Conservation (phyloP, 2,797 vertebrate species). For the Coendou prehensilis region DNA sequence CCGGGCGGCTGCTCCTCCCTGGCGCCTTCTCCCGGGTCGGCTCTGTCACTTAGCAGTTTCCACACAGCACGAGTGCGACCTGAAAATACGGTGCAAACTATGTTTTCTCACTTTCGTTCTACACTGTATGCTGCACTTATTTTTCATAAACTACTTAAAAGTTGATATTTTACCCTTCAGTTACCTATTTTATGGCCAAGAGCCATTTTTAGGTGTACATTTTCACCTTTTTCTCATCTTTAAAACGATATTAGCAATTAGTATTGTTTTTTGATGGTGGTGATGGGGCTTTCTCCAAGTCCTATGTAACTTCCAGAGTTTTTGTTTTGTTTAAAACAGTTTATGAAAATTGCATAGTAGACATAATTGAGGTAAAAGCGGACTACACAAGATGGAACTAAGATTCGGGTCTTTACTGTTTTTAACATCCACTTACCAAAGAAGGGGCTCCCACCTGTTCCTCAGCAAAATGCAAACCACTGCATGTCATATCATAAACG, state of each 20-base stretch:
- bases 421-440: not conserved
- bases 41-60: not conserved
- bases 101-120: not conserved
- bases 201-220: not conserved
- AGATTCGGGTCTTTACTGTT: not conserved
- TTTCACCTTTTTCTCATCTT: constrained; percentile 6
- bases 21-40: not conserved
- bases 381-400: not conserved
- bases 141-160: not conserved
- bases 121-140: not conserved
- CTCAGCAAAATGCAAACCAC: constrained; percentile 6
- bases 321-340: not conserved
- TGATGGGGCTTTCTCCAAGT: not conserved
- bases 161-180: not conserved
- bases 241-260: not conserved
- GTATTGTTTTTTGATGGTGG: not conserved
- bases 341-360: not conserved
- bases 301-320: not conserved
- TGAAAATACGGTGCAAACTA: not conserved
- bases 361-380: not conserved
- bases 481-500: rapidly evolving
- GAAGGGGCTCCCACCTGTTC: not conserved
- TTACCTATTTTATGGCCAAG: not conserved
- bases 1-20: not conserved
- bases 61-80: not conserved